These are phyloP conservation scores for Menidia menidia DNA, from an alignment of 2,797 vertebrate genomes.

Conservation along the genomic window DNA sequence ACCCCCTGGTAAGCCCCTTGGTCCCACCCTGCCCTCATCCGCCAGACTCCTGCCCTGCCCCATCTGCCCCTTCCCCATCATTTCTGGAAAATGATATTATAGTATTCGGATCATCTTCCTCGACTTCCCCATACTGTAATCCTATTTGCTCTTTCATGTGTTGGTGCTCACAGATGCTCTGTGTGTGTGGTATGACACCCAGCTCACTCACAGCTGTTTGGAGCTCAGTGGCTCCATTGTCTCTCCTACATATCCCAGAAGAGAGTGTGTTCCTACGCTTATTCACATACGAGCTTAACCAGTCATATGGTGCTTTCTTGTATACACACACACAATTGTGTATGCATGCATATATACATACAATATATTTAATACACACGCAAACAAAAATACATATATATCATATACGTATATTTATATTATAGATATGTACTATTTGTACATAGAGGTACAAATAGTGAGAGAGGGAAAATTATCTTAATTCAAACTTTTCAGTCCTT, in stretches of 20 bases:
- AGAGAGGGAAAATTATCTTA: no score
- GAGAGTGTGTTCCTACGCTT: constrained; percentile 57
- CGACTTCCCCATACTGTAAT: constrained; percentile 82
- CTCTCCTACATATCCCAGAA: constrained; percentile 62
- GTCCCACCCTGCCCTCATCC: constrained; percentile 48
- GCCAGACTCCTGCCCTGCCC: constrained; percentile 48
- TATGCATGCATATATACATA: constrained; percentile 37
- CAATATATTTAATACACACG: constrained; percentile 60
- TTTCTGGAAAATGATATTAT: constrained; percentile 80
- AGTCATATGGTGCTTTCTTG: constrained; percentile 36
- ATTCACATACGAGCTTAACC: constrained; percentile 37
- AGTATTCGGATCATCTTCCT: constrained; percentile 81
- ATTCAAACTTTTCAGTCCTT: no score
- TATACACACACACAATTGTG: no score
- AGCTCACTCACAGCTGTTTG: constrained; percentile 80
- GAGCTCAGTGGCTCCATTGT: constrained; percentile 75
- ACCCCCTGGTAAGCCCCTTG: constrained; percentile 65
- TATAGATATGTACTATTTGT: no score
- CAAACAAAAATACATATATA: no score
- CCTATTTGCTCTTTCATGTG: constrained; percentile 86
- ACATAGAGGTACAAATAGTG: no score
- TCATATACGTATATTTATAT: no score
- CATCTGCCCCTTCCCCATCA: constrained; percentile 39
- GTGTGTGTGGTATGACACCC: constrained; percentile 60
- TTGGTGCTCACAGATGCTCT: constrained; percentile 81